A percentile compares a stretch with the other conserved stretches of the same genome.
These are phyloP conservation scores for Coregonus clupeaformis DNA, from an alignment of 2,113 vertebrate genomes.

Conservation along the genomic window DNA sequence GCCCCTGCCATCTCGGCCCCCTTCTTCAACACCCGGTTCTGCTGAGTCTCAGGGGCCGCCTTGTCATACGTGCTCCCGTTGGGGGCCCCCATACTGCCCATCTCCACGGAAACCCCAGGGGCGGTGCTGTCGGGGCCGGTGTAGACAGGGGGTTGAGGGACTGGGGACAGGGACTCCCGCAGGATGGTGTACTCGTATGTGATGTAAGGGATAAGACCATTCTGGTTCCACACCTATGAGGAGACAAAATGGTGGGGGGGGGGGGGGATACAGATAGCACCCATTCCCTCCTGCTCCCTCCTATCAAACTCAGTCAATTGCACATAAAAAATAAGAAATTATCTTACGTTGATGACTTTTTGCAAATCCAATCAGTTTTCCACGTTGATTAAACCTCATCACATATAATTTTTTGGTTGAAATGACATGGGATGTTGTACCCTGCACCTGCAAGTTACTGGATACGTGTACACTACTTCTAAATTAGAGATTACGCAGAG, in stretches of 20 bases:
- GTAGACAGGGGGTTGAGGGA: conserved; percentile 79
- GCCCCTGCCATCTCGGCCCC: conserved; percentile 49
- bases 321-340: background rate
- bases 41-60: conserved; percentile 59
- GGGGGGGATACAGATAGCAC: background rate
- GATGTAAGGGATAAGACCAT: conserved; percentile 91
- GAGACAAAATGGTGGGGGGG: conserved; percentile 8
- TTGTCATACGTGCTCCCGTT: conserved; percentile 78
- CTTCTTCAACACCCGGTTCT: conserved; percentile 63
- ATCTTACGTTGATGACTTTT: no score
- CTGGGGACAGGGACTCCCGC: conserved; percentile 77
- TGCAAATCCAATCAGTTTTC: no score
- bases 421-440: no score
- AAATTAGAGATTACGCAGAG: conserved; percentile 36
- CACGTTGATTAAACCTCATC: no score
- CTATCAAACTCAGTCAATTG: background rate
- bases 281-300: background rate
- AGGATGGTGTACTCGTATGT: conserved; percentile 94
- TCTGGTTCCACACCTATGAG: conserved; percentile 92
- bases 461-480: background rate
- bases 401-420: no score
- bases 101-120: conserved; percentile 62
- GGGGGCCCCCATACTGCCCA: conserved; percentile 60
- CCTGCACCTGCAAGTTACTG: no score
- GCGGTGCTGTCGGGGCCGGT: conserved; percentile 75